A percentile compares a stretch with the other conserved stretches of the same genome.
Conservation (phyloP, 2,888 invertebrate species). For the Laothoe populi region DNA sequence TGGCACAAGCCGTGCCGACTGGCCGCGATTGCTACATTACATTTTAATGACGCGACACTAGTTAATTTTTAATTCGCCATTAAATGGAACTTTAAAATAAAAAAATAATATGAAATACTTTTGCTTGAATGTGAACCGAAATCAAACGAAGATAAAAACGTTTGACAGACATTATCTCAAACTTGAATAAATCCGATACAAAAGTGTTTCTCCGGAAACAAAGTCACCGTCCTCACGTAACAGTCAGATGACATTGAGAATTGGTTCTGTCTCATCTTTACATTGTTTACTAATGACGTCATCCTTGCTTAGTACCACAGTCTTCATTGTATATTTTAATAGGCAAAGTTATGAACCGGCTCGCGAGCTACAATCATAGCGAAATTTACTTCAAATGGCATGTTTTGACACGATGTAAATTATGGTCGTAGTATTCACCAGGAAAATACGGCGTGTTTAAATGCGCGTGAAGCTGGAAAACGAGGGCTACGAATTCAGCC, state of each 20-base stretch:
- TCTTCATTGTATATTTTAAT: neutral
- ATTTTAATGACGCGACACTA: conserved; percentile 23
- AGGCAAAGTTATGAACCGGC: conserved; percentile 31
- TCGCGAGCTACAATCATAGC: neutral
- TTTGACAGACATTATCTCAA: neutral
- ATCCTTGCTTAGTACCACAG: neutral
- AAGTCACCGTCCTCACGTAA: neutral
- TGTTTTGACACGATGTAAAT: neutral
- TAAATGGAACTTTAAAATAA: conserved; percentile 11
- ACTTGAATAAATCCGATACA: neutral
- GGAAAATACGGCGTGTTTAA: neutral
- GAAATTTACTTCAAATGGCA: neutral
- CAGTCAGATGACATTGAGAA: conserved; percentile 19
- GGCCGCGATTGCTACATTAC: conserved; percentile 29
- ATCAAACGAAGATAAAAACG: neutral
- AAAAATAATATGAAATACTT: neutral
- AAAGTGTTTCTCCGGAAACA: neutral
- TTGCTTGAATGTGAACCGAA: neutral
- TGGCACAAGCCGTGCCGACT: conserved; percentile 39
- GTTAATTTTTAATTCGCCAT: neutral
- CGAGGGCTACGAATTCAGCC: neutral
- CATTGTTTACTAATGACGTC: conserved; percentile 16
- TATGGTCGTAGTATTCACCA: neutral
- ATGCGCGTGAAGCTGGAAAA: conserved; percentile 2
- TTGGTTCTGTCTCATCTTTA: conserved; percentile 14